A percentile compares a stretch with the other conserved stretches of the same genome.
Evolutionary conservation across 2,797 vertebrate species (phyloP).

Genomic region (Uromys caudimaculatus): DNA sequence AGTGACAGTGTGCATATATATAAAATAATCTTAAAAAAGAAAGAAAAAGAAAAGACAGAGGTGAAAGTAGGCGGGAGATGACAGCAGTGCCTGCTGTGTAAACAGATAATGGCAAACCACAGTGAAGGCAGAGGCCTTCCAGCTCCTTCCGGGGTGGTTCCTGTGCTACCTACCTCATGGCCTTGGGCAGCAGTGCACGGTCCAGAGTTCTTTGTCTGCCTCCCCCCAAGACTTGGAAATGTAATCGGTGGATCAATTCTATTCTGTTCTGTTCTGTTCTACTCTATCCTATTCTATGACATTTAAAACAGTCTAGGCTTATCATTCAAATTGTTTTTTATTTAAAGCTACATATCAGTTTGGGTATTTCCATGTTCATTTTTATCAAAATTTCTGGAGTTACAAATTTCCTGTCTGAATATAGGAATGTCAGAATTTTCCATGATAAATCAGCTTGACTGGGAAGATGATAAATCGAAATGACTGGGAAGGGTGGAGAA

Average conservation of each 20-base stretch:
- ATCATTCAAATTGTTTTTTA: background rate
- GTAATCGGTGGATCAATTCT: background rate
- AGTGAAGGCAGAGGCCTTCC: background rate
- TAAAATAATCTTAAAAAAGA: too few relatives aligned
- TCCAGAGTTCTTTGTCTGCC: background rate
- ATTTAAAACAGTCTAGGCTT: conserved; percentile 25
- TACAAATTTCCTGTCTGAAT: background rate
- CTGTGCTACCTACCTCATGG: too few relatives aligned
- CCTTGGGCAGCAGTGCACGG: background rate
- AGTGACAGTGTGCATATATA: too few relatives aligned
- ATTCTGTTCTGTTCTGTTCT: background rate
- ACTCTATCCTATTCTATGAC: background rate
- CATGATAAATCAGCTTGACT: background rate
- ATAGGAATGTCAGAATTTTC: background rate
- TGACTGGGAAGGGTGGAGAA: background rate
- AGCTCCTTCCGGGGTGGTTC: background rate
- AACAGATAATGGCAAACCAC: background rate
- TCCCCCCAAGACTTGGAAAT: background rate
- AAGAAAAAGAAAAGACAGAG: background rate
- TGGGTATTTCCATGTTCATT: background rate
- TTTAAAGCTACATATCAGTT: background rate
- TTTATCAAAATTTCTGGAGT: background rate
- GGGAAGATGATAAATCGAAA: too few relatives aligned
- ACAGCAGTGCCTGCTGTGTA: background rate
- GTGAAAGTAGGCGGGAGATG: background rate